Conservation (phyloP, 2,888 invertebrate species). For the Sphaerophoria rueppellii region DNA sequence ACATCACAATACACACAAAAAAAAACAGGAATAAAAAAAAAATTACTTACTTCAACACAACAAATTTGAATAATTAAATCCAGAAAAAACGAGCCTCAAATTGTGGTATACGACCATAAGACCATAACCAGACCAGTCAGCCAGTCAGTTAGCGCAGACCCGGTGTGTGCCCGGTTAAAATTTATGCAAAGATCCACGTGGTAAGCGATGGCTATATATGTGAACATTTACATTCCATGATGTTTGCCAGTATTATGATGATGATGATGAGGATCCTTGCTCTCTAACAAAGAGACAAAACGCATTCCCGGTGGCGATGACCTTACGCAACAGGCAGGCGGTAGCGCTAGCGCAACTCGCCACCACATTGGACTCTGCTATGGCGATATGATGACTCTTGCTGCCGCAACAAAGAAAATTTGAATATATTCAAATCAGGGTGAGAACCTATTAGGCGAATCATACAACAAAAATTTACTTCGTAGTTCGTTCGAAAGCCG, state of each 20-base stretch:
- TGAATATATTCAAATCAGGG: slow-evolving; percentile 74
- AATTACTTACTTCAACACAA: slow-evolving; percentile 44
- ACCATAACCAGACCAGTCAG: slow-evolving; percentile 16
- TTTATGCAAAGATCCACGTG: slow-evolving; percentile 74
- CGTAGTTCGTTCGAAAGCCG: no score
- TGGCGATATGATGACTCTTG: slow-evolving; percentile 31
- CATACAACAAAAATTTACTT: slow-evolving; percentile 16
- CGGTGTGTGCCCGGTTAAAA: slow-evolving; percentile 64
- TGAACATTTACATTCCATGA: background rate
- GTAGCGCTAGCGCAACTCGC: background rate
- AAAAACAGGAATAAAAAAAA: slow-evolving; percentile 30
- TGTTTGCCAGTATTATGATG: slow-evolving; percentile 7
- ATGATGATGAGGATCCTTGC: slow-evolving; percentile 65
- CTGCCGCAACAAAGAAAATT: slow-evolving; percentile 67
- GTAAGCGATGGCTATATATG: slow-evolving; percentile 38
- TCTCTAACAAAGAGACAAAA: background rate
- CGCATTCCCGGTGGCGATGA: slow-evolving; percentile 62
- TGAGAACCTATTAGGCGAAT: slow-evolving; percentile 69
- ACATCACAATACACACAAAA: slow-evolving; percentile 54
- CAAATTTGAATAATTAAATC: slow-evolving; percentile 74
- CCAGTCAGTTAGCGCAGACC: slow-evolving; percentile 37
- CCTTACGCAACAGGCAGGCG: slow-evolving; percentile 71
- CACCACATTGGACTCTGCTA: slow-evolving; percentile 30
- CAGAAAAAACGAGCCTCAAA: slow-evolving; percentile 63
- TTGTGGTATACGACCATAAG: slow-evolving; percentile 35